These are phyloP conservation scores for Aphelocoma coerulescens DNA, from an alignment of 2,113 vertebrate species.

Conservation along the genomic window DNA sequence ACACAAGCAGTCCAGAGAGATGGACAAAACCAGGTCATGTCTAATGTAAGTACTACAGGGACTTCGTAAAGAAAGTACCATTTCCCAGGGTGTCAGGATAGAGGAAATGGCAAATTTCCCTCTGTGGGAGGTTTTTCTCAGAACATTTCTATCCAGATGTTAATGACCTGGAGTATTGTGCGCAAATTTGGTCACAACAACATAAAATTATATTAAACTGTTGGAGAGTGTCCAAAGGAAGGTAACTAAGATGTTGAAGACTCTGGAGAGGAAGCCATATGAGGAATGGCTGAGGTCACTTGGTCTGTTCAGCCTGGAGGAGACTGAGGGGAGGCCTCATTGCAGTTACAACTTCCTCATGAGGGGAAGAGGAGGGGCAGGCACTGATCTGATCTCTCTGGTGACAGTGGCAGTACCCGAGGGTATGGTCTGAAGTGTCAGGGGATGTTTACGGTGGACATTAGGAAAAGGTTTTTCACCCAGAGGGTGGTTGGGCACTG, in stretches of 20 bases:
- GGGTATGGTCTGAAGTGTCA: not conserved
- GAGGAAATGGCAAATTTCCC: conserved; percentile 79
- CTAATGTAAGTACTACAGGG: not conserved
- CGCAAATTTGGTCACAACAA: not conserved
- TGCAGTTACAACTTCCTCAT: not conserved
- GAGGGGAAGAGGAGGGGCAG: not conserved
- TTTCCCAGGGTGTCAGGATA: conserved; percentile 80
- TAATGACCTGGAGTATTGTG: not conserved
- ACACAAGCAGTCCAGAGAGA: not conserved
- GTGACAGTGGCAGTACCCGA: not conserved
- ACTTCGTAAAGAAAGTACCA: not conserved
- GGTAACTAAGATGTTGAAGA: not conserved
- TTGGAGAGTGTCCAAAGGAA: not conserved
- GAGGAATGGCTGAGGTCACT: not conserved
- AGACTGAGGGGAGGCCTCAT: not conserved
- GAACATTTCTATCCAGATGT: conserved; percentile 70
- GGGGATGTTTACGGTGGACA: not conserved
- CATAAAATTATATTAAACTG: not conserved
- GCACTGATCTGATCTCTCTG: not conserved
- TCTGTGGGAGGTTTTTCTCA: conserved; percentile 65
- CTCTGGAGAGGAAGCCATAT: not conserved
- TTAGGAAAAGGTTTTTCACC: not conserved
- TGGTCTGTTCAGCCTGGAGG: not conserved
- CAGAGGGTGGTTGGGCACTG: not conserved
- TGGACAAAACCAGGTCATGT: not conserved